Evolutionary conservation across 2,888 invertebrate species (phyloP), one percentile per base, ranked within the genome.

Genomic region (Drosophila putrida): DNA sequence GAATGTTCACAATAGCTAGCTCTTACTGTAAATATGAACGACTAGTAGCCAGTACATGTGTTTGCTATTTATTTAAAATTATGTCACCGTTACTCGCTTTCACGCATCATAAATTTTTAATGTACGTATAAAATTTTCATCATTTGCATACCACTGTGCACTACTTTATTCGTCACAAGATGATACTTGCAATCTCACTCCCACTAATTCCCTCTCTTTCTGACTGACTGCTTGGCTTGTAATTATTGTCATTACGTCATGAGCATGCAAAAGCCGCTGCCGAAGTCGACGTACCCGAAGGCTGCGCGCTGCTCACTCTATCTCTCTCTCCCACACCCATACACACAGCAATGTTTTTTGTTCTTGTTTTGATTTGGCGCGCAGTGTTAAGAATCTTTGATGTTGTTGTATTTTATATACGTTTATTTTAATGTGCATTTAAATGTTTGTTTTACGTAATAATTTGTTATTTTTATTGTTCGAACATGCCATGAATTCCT

Each of bases 221-320:
- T 28, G 25, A 31, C 27, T 41, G 43, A 49, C 60, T 47, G 9
- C 38, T 61, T 57, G 59, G 41, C 39, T 57, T 70, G 71, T 71
- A 75, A 82, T 81, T 69, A 79, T 84, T 74, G 57, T 77, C 82
- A 77, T 82, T 82, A 77, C 82, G 84, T 82, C 82, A 82, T 71
- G 75, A 71, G 57, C 74, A 82, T 72, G 71, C 70, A 68, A 73
- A 74, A 63, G 20, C 63, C 66, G 41, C 59, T 46, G 59, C 51
- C 58, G 51, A 49, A 13, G 59, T 55, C 20, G 54, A 54, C 51
- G 47, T 63, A 15, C 33, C 33, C 10, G n/a, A 62, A 68, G 61
- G 60, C 57, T 64, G 50, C 33, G 47, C 47, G 55, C 57, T 41
- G 11, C 51, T 28, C 43, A 46, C 35, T 60, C 20, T 38, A 28